phyloP scores from a whole-genome alignment of 92 coral and sea anemone genomes.

The Paramuricea clavata region DNA sequence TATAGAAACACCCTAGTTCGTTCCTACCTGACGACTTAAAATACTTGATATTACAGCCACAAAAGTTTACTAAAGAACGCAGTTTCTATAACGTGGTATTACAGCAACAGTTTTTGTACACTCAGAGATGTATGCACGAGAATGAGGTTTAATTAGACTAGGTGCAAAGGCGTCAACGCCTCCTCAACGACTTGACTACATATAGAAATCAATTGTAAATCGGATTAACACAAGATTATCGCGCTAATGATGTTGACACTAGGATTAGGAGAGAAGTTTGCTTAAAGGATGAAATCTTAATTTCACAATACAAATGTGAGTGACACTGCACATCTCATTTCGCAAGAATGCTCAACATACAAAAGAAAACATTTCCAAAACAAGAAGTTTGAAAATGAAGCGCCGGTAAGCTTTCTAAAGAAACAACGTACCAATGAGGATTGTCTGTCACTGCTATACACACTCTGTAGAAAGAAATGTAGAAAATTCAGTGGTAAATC shows the following conservation, averaged over 20 bases:
- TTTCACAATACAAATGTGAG: background rate
- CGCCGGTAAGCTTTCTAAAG: too few relatives aligned
- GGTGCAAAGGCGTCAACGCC: conserved; percentile 2
- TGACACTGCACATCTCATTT: background rate
- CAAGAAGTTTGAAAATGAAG: too few relatives aligned
- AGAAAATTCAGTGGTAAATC: background rate
- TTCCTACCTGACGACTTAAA: background rate
- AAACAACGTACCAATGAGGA: conserved; percentile 17
- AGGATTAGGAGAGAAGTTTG: conserved; percentile 4
- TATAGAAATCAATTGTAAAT: background rate
- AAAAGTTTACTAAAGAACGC: too few relatives aligned
- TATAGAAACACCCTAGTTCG: background rate
- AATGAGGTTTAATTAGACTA: background rate
- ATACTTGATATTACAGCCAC: too few relatives aligned
- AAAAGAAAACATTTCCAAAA: too few relatives aligned
- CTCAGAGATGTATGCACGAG: background rate
- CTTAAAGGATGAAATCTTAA: conserved; percentile 3
- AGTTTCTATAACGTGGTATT: too few relatives aligned
- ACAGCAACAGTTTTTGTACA: background rate
- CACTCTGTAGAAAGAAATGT: conserved; percentile 15
- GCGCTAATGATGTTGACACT: conserved; percentile 1
- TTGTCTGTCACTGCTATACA: background rate
- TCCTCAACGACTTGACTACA: background rate
- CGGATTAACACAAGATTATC: background rate
- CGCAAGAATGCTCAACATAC: background rate